These are phyloP conservation scores for Gnatocerus cornutus DNA, from an alignment of 2,888 invertebrate genomes.

Conservation along the genomic window DNA sequence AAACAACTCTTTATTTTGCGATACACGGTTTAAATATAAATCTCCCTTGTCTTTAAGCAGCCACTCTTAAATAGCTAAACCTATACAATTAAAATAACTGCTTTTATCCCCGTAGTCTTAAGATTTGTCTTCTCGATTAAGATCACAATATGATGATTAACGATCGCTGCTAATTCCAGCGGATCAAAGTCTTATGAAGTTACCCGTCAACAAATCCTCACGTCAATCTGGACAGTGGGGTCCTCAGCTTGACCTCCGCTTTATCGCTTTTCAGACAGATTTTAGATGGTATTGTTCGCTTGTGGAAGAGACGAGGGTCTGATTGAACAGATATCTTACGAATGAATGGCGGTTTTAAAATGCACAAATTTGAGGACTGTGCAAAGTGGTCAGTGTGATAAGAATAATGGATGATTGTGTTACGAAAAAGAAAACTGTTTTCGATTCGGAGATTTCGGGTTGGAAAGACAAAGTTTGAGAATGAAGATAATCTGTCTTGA, in stretches of 20 bases:
- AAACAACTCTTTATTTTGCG: constrained; percentile 1
- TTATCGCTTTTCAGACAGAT: constrained; percentile 17
- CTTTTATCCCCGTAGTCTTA: no score
- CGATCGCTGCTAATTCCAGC: constrained; percentile 10
- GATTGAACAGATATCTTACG: constrained; percentile 14
- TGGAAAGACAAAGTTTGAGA: no score
- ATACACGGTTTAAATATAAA: constrained; percentile 1
- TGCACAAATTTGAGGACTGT: not conserved
- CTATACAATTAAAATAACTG: not conserved
- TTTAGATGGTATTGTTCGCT: constrained; percentile 13
- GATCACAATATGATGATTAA: constrained; percentile 21
- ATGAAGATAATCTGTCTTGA: no score
- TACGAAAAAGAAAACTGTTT: not conserved
- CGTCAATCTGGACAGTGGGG: constrained; percentile 16
- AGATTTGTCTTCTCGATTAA: not conserved
- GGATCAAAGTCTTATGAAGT: constrained; percentile 26
- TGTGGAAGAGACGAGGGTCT: constrained; percentile 18
- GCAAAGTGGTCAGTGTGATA: not conserved
- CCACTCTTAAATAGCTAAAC: not conserved
- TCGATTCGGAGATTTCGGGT: not conserved
- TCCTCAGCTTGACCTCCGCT: constrained; percentile 13
- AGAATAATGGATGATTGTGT: constrained; percentile 1
- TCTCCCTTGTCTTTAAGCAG: not conserved
- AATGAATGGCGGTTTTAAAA: constrained; percentile 17
- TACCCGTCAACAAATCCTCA: constrained; percentile 14